Base-by-base conservation (phyloP, 30 jellyfish, hydroid and myxozoan genomes). In the Nemopilema nomurai region DNA sequence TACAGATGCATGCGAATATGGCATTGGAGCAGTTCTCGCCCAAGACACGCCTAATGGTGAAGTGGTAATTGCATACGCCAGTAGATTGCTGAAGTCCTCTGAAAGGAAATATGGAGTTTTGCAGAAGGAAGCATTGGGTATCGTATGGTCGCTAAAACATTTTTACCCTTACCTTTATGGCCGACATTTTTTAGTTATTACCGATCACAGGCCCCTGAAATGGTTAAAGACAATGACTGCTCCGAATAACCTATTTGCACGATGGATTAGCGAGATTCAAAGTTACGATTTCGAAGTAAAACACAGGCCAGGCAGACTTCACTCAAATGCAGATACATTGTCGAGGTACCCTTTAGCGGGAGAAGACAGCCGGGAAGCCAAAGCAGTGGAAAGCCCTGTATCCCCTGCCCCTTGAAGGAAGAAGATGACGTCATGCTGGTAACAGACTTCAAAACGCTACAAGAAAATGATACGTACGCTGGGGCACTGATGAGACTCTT, bases 251-350 rank as follows among this genome's bases (percentile, higher is more conserved):
- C 82, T 78, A n/a, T 86, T 86, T 71, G 87, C 91, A 8, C 79
- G 91, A 18, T 87, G 96, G 96, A 71, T 71, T 51, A 77, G 89
- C 62, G 90, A 76, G 75, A 77, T 86, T 6, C 96, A 87, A 65
- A 62, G 64, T 0, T 87, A 75, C 63, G 96, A 80, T 64, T 79
- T 79, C 50, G 82, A 53, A 28, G 88, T 87, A 0, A 33, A 68
- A 7, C 84, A 87, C 57, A 74, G 92, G 21, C 96, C 89, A 50
- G 96, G 96, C 24, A 80, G 52, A 49, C 82, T 62, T 9, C 87
- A 78, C 26, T 83, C 81, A 41, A 80, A 50, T 49, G 96, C 88
- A 3, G 96, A 87, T 30, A 71, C 84, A 13, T 50, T 89, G 67
- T 89, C 87, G 81, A 49, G 87, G 79, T 63, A 41, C 73, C 93